These are phyloP conservation scores for Mus spicilegus DNA, from an alignment of 2,113 vertebrate genomes.

Conservation along the genomic window DNA sequence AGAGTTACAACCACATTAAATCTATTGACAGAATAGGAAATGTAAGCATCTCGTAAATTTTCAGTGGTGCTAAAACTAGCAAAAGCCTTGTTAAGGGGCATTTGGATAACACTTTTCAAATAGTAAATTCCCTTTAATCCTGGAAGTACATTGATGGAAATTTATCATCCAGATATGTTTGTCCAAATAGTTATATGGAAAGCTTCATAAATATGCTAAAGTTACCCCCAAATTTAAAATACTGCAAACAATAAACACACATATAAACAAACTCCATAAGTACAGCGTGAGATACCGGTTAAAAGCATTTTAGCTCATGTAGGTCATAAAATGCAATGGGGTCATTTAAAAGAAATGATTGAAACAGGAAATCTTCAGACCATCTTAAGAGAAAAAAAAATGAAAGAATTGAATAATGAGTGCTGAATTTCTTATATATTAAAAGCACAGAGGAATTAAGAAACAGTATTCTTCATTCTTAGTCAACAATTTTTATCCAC, in stretches of 20 bases:
- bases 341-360: conserved; percentile 25
- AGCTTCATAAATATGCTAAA: conserved; percentile 15
- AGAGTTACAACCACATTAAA: background rate
- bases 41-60: background rate
- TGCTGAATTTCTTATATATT: background rate
- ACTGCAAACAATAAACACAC: background rate
- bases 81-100: background rate
- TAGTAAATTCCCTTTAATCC: background rate
- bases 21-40: background rate
- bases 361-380: background rate
- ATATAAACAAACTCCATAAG: background rate
- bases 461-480: background rate
- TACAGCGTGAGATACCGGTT: background rate
- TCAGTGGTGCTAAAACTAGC: background rate
- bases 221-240: background rate
- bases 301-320: conserved; percentile 18
- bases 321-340: background rate
- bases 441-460: background rate
- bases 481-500: background rate
- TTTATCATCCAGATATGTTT: background rate
- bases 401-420: background rate
- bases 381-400: background rate
- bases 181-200: background rate
- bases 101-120: conserved; percentile 11
- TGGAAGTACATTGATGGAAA: background rate